A percentile compares a stretch with the other conserved stretches of the same genome.
These are phyloP conservation scores for Pristionchus arcanus DNA, from an alignment of 2,888 invertebrate species.

Conservation along the genomic window DNA sequence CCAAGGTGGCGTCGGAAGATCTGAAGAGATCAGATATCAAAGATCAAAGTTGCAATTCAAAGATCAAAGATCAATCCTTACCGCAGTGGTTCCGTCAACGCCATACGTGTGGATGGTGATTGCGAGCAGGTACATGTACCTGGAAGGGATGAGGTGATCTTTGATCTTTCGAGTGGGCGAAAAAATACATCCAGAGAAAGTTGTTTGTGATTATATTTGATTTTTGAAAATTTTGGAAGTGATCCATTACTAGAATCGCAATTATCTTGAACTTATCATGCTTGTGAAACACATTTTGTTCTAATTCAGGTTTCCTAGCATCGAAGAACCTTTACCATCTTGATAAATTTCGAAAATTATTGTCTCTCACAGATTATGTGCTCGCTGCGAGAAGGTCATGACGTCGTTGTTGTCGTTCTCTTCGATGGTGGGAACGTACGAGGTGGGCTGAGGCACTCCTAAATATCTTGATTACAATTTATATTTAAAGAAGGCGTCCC, in stretches of 20 bases:
- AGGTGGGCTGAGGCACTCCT: constrained; percentile 72
- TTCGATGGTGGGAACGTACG: constrained; percentile 74
- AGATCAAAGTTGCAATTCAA: background rate
- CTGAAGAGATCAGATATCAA: constrained; percentile 55
- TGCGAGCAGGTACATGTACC: constrained; percentile 67
- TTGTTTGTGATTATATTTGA: no score
- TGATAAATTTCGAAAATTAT: no score
- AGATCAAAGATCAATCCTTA: background rate
- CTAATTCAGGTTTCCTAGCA: background rate
- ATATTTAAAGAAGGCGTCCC: no score
- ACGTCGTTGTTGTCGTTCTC: constrained; percentile 71
- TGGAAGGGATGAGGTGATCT: background rate
- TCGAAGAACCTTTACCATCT: no score
- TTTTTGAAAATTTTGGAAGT: background rate
- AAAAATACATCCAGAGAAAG: background rate
- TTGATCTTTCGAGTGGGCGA: background rate
- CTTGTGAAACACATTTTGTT: background rate
- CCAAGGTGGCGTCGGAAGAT: constrained; percentile 64
- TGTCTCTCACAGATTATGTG: constrained; percentile 68
- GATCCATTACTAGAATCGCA: background rate
- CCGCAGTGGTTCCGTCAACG: constrained; percentile 62
- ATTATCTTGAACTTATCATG: background rate
- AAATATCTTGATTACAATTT: background rate
- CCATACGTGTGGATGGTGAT: constrained; percentile 67
- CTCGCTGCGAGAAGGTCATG: constrained; percentile 72